Conservation (phyloP, 2,113 vertebrate genomes). For the Eublepharis macularius region DNA sequence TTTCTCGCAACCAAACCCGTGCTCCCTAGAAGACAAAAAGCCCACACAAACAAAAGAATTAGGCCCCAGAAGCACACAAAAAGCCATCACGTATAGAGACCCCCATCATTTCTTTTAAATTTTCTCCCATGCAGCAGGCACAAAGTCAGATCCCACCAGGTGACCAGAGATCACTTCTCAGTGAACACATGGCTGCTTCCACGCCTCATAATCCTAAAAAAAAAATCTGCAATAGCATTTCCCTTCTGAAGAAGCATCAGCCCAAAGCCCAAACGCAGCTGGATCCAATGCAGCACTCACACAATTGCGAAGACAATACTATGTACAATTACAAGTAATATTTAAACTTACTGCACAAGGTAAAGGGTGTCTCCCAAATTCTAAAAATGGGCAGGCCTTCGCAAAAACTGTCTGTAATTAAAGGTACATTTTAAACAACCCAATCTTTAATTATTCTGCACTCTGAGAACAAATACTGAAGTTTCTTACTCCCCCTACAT, state of each 20-base stretch:
- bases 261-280: background rate
- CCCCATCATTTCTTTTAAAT: constrained; percentile 16
- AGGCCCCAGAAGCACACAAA: background rate
- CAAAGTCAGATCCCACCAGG: constrained; percentile 18
- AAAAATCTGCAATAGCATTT: background rate
- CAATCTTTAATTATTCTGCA: background rate
- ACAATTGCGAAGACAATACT: background rate
- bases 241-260: background rate
- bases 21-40: constrained; percentile 80
- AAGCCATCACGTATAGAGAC: background rate
- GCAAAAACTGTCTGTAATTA: background rate
- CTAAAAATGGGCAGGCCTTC: constrained; percentile 21
- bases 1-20: constrained; percentile 92
- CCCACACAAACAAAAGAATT: background rate
- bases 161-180: constrained; percentile 19
- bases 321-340: background rate
- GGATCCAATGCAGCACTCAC: background rate
- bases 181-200: constrained; percentile 22
- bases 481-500: background rate
- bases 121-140: background rate
- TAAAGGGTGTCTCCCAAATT: background rate
- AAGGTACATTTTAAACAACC: background rate
- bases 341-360: background rate
- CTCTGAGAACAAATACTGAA: background rate
- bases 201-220: background rate